Conservation (phyloP, 2,888 invertebrate species). For the Apamea sordens region DNA sequence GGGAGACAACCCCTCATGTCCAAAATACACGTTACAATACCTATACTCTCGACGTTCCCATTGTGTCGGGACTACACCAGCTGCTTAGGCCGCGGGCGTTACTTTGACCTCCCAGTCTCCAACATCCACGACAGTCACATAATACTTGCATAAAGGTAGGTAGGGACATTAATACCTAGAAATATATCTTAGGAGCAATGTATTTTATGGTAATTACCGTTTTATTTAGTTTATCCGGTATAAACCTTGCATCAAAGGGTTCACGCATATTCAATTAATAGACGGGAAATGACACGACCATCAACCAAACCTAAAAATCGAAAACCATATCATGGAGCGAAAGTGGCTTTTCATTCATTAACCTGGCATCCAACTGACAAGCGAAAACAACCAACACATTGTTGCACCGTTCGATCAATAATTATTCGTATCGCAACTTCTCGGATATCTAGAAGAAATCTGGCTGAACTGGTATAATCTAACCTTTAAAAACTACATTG, state of each 20-base stretch:
- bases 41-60: slow-evolving; percentile 70
- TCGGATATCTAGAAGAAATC: neutral
- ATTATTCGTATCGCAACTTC: neutral
- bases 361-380: neutral
- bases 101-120: slow-evolving; percentile 57
- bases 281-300: neutral
- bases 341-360: neutral
- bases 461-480: neutral
- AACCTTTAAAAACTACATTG: neutral
- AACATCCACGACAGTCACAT: slow-evolving; percentile 11
- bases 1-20: slow-evolving; percentile 77
- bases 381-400: neutral
- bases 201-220: neutral
- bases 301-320: neutral
- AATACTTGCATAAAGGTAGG: neutral
- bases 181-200: neutral
- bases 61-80: slow-evolving; percentile 74
- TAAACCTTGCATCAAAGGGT: neutral
- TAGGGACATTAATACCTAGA: neutral
- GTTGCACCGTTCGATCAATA: neutral
- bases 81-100: slow-evolving; percentile 65
- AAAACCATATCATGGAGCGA: neutral
- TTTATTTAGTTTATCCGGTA: neutral
- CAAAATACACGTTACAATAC: slow-evolving; percentile 76
- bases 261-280: neutral